Evolutionary conservation across 2,113 vertebrate species (phyloP).

Genomic region (Seriola aureovittata): DNA sequence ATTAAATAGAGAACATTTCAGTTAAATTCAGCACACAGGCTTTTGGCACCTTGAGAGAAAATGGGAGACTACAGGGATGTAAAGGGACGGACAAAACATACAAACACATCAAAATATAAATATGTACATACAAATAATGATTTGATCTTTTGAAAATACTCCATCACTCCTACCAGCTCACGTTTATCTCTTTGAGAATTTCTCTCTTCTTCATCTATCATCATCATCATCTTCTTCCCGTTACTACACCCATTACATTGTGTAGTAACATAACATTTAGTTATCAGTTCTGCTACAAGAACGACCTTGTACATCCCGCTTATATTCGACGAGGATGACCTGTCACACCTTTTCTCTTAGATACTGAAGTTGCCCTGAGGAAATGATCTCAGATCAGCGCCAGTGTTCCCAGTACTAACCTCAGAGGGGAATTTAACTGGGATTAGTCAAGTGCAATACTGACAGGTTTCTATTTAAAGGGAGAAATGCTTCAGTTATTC

Average conservation of each 20-base stretch:
- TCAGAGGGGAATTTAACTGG: not conserved
- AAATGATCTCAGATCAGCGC: slow-evolving; percentile 34
- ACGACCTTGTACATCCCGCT: not conserved
- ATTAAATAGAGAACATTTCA: slow-evolving; percentile 38
- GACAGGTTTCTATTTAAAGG: not conserved
- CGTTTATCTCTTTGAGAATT: not conserved
- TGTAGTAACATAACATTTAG: not conserved
- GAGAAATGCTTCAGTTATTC: not conserved
- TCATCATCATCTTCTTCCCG: not conserved
- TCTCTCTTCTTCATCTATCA: not conserved
- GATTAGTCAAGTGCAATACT: not conserved
- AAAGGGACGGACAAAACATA: slow-evolving; percentile 49
- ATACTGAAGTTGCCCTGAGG: slow-evolving; percentile 36
- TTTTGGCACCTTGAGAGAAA: slow-evolving; percentile 70
- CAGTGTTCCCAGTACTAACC: not conserved
- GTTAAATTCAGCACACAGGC: slow-evolving; percentile 42
- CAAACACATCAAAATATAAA: slow-evolving; percentile 66
- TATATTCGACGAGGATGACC: not conserved
- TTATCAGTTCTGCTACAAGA: not conserved
- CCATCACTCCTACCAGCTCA: not conserved
- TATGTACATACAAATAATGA: slow-evolving; percentile 66
- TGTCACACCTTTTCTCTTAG: not conserved
- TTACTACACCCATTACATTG: too few relatives aligned
- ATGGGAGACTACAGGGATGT: slow-evolving; percentile 17
- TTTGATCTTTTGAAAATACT: slow-evolving; percentile 62